phyloP scores from a whole-genome alignment of 1,140 invertebrate species.

The Papilio helenus region DNA sequence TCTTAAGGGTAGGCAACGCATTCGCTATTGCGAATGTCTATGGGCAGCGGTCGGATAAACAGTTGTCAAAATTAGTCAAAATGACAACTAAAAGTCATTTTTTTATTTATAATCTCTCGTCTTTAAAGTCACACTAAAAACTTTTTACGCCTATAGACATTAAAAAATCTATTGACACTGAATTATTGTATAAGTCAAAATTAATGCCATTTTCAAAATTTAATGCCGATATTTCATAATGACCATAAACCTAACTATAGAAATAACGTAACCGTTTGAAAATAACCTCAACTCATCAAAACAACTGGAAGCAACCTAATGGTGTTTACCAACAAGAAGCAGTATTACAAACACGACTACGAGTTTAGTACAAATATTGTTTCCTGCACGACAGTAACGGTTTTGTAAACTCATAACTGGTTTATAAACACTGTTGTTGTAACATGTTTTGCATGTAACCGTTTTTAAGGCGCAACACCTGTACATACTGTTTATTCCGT shows the following conservation, averaged over 20 bases:
- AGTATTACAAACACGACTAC: conserved; percentile 15
- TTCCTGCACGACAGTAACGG: conserved; percentile 19
- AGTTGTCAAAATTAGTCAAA: neutral
- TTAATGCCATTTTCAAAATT: neutral
- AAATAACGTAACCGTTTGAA: neutral
- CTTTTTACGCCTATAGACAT: neutral
- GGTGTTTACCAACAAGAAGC: conserved; percentile 24
- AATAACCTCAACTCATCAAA: neutral
- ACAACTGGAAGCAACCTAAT: conserved; percentile 25
- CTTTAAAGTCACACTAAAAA: neutral
- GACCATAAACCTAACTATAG: neutral
- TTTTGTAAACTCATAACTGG: neutral
- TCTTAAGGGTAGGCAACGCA: too few relatives aligned
- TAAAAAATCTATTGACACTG: neutral
- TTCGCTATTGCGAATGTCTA: too few relatives aligned
- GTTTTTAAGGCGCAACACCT: neutral
- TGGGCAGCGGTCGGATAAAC: too few relatives aligned
- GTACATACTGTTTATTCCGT: too few relatives aligned
- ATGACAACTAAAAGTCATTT: conserved; percentile 9
- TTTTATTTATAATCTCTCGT: neutral
- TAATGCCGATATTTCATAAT: too few relatives aligned
- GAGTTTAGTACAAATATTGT: conserved; percentile 32
- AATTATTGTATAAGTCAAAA: neutral
- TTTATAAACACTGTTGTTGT: neutral
- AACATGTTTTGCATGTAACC: neutral